Conservation (phyloP, 2,113 vertebrate species). For the Ranitomeya variabilis region DNA sequence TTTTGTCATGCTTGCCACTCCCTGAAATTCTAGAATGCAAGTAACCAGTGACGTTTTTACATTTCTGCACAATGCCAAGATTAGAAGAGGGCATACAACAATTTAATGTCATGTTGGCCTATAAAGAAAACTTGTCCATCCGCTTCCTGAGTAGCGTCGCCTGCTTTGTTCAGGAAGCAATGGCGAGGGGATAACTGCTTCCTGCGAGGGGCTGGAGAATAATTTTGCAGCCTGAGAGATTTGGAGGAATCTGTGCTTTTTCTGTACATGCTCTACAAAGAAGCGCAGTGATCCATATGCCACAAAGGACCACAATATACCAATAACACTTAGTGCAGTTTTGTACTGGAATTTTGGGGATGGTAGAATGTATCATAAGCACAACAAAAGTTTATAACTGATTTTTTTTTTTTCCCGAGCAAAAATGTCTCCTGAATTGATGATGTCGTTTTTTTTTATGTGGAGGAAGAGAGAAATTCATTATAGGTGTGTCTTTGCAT, state of each 20-base stretch:
- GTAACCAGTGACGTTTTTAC: background rate
- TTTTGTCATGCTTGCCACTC: background rate
- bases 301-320: background rate
- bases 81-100: background rate
- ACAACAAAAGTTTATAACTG: background rate
- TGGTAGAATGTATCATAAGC: background rate
- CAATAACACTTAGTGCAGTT: background rate
- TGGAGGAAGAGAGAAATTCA: too few species aligned
- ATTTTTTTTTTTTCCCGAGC: background rate
- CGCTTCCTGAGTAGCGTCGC: constrained; percentile 1
- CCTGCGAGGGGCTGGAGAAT: background rate
- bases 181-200: background rate
- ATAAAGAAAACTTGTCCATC: background rate
- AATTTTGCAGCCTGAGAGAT: background rate
- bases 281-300: background rate
- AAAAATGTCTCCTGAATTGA: too few species aligned
- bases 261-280: background rate
- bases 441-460: too few species aligned
- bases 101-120: background rate
- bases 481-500: too few species aligned
- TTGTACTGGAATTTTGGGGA: too few species aligned
- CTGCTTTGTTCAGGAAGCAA: background rate
- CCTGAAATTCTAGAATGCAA: background rate
- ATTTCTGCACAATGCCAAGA: constrained; percentile 7
- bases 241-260: background rate